Evolutionary conservation across 2,113 vertebrate species (phyloP).

Genomic region (Telmatochromis sp.): DNA sequence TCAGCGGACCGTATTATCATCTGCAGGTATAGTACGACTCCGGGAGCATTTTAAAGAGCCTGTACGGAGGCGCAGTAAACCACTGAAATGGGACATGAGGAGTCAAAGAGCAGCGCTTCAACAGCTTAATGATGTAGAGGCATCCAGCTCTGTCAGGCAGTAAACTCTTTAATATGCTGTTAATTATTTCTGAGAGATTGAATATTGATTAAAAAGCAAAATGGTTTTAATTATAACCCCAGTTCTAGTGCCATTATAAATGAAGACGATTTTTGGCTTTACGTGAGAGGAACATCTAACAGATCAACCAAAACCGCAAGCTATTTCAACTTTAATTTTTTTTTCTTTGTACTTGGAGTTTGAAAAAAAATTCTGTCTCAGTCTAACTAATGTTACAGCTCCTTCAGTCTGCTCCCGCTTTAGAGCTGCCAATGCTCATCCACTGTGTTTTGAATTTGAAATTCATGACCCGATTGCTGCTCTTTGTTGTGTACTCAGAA

Average conservation of each 20-base stretch:
- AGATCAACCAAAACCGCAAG: background rate
- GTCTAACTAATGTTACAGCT: background rate
- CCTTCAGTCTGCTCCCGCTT: background rate
- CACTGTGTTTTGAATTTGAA: constrained; percentile 30
- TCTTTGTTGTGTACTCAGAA: constrained; percentile 9
- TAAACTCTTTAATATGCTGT: constrained; percentile 74
- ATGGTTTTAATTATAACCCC: constrained; percentile 67
- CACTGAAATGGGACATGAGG: constrained; percentile 38
- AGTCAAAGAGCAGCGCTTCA: constrained; percentile 65
- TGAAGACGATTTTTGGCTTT: constrained; percentile 45
- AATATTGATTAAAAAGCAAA: constrained; percentile 76
- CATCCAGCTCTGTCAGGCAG: constrained; percentile 57
- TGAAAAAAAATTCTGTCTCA: background rate
- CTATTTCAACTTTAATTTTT: background rate
- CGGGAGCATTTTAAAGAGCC: constrained; percentile 38
- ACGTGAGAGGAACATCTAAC: constrained; percentile 40
- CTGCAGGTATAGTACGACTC: constrained; percentile 34
- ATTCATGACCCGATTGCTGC: constrained; percentile 39
- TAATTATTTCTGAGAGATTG: constrained; percentile 77
- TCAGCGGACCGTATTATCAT: constrained; percentile 26
- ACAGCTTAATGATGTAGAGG: constrained; percentile 66
- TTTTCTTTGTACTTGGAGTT: background rate
- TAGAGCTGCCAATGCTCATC: background rate
- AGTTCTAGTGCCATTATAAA: constrained; percentile 48
- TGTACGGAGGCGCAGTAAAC: constrained; percentile 35